Percentiles rank a stretch among this genome's conserved stretches.
Conservation (phyloP, 2,888 invertebrate species). For the Drosophila kanekoi region DNA sequence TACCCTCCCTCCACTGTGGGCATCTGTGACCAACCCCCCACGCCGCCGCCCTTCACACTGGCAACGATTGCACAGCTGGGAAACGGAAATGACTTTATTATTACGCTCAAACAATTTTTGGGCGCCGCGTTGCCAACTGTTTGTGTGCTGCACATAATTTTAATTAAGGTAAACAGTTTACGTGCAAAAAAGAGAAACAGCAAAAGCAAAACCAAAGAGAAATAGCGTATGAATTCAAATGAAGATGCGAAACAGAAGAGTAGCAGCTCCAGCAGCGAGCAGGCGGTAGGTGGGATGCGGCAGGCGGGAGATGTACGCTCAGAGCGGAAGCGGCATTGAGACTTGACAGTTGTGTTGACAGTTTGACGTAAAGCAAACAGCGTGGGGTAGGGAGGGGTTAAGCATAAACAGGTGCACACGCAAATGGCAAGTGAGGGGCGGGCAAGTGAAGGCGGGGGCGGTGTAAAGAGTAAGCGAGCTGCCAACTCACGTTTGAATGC, state of each 20-base stretch:
- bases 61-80: conserved; percentile 32
- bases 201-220: conserved; percentile 18
- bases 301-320: not conserved
- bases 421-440: not conserved
- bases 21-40: not conserved
- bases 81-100: conserved; percentile 74
- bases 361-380: conserved; percentile 45
- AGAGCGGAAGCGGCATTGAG: conserved; percentile 45
- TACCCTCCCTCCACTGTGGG: not conserved
- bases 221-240: conserved; percentile 57
- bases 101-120: conserved; percentile 65
- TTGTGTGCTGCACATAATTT: conserved; percentile 64
- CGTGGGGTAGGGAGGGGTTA: not conserved
- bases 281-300: not conserved
- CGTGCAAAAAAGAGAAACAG: conserved; percentile 38
- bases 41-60: not conserved
- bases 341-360: conserved; percentile 62
- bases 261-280: conserved; percentile 1
- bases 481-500: conserved; percentile 32
- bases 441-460: not conserved
- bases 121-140: conserved; percentile 53
- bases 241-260: conserved; percentile 37
- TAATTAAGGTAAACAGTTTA: conserved; percentile 78
- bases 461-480: conserved; percentile 12
- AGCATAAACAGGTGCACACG: conserved; percentile 7